phyloP scores from a whole-genome alignment of 2,113 vertebrate species.

The Mungos mungo region DNA sequence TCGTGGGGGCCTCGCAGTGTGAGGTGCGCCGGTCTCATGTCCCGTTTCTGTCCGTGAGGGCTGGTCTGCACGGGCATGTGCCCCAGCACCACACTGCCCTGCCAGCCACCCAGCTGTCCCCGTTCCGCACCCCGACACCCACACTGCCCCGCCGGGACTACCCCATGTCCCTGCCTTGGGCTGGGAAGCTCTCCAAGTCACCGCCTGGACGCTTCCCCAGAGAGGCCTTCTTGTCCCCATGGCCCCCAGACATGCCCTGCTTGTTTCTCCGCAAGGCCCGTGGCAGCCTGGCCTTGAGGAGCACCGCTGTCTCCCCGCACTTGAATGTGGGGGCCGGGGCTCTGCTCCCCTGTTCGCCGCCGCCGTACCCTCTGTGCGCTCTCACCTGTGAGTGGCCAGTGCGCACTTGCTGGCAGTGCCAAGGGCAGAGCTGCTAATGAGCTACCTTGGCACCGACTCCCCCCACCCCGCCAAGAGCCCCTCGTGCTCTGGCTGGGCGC shows the following conservation, averaged over 20 bases:
- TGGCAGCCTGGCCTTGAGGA: accelerated
- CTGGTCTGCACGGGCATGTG: accelerated
- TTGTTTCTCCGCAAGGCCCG: accelerated
- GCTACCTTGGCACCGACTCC: not conserved
- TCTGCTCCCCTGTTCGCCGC: not conserved
- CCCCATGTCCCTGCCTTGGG: accelerated
- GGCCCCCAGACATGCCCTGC: not conserved
- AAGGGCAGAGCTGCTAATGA: not conserved
- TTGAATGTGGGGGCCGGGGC: accelerated
- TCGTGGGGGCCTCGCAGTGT: accelerated
- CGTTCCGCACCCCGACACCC: accelerated
- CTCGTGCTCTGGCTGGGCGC: not conserved
- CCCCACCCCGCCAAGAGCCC: not conserved
- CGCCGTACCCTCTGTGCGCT: not conserved
- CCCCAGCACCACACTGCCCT: accelerated
- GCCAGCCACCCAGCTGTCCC: accelerated
- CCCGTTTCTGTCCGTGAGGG: accelerated
- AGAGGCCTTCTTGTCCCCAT: accelerated
- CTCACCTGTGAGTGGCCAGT: not conserved
- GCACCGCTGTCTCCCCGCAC: accelerated
- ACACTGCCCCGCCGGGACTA: accelerated
- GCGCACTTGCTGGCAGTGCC: not conserved
- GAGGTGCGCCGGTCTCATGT: not conserved
- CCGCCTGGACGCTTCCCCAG: not conserved
- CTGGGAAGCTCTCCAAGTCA: not conserved